These are phyloP conservation scores for Gymnothorax reevesii DNA, from an alignment of 2,797 vertebrate species.

Conservation along the genomic window DNA sequence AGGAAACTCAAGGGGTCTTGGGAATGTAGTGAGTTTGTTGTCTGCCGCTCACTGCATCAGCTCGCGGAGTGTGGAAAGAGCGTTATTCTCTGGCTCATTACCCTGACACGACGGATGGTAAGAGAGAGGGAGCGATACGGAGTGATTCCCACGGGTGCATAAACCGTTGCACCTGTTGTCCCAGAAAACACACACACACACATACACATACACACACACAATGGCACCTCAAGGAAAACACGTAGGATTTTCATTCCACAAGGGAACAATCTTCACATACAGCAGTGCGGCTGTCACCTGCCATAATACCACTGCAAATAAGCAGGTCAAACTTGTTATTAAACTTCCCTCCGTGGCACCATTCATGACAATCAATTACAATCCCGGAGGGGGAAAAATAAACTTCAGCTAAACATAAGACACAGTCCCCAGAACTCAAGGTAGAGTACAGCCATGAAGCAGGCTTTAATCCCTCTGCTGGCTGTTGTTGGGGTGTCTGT, in stretches of 20 bases:
- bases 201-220: not conserved
- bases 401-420: not conserved
- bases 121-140: not conserved
- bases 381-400: not conserved
- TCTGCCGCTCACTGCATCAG: not conserved
- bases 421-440: not conserved
- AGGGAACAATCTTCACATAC: not conserved
- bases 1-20: not conserved
- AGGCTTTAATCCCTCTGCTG: conserved; percentile 8
- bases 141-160: conserved; percentile 1
- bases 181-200: conserved; percentile 3
- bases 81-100: conserved; percentile 6
- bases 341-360: not conserved
- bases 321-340: conserved; percentile 9
- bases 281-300: conserved; percentile 1
- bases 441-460: not conserved
- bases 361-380: conserved; percentile 5
- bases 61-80: not conserved
- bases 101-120: not conserved
- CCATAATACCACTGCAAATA: not conserved
- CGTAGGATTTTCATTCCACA: not conserved
- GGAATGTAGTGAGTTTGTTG: not conserved
- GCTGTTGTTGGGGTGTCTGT: not conserved
- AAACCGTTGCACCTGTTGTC: not conserved
- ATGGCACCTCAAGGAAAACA: not conserved